Evolutionary conservation across 2,888 invertebrate genomes (phyloP), one percentile per base, ranked within the genome.

Genomic region (Cataglyphis altisquamis): DNA sequence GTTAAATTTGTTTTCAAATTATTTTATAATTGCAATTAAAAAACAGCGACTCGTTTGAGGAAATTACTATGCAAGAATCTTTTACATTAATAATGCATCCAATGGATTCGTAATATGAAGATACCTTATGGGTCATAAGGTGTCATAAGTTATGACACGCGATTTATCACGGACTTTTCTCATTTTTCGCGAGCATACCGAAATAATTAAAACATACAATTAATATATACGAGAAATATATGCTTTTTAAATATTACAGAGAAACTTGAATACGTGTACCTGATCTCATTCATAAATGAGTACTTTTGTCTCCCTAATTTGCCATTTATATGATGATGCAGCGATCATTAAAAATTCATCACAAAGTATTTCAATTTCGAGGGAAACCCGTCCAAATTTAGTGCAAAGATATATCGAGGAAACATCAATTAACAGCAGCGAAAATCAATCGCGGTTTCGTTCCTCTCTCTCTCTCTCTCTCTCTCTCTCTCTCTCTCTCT

Each of bases 381-480:
- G 62, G 62, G 32, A 60, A n/a, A 12, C n/a, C 29, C 25, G 9
- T n/a, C 18, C 18, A 41, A 60, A 73, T 74, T 62, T 74, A 45
- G 45, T 60, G 62, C 73, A 41, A 73, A 60, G 60, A 32, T 62
- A 62, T 62, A 74, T 74, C 41, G 73, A 62, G 60, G n/a, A 74
- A 74, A 62, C 41, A 32, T 29, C 73, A 62, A 74, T 74, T 74
- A 74, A 74, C 29, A 62, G 41, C 60, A 41, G 32, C 45, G 29
- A 62, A 45, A 62, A 74, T 74, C 73, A 74, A 74, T 74, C 73
- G n/a, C 29, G 32, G n/a, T 29, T 62, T 25, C 25, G 72, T 39
- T 72, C 41, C 62, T 45, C 73, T 41, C 62, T 60, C 25, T 25
- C 25, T 25, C 25, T 25, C n/a, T n/a, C n/a, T n/a, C n/a, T n/a